Evolutionary conservation across 2,797 vertebrate species (phyloP), one percentile per base, ranked within the genome.

Genomic region (Salarias fasciatus): DNA sequence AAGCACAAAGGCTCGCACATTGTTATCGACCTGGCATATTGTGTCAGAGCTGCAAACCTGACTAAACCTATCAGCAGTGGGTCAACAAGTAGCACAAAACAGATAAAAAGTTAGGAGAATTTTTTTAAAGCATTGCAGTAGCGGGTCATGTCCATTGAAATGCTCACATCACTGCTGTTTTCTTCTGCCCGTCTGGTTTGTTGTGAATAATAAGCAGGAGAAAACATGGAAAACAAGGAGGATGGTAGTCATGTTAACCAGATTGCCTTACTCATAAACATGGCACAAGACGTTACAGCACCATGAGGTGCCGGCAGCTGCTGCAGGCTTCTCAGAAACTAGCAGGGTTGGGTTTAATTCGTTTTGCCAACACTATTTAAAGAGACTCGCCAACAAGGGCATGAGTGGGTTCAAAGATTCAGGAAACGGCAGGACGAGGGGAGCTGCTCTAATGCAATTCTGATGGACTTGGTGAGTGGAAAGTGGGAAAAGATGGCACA

Each of bases 231-330:
- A 69, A 81, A 68, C 64, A 60, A 60, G 52, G 28, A 11, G 33
- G 53, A 48, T 29, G 45, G 49, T 2, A 58, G 53, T 69, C 52
- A 48, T 64, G 69, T 41, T 35, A 59, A 52, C 51, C 61, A 70
- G 69, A 52, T 61, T 74, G 63, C n/a, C 63, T 76, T 66, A 67
- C 65, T 72, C 70, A 81, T 36, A 51, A 49, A 71, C 59, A 69
- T 64, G 70, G 53, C 63, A 71, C 61, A 72, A 60, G 48, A 66
- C 37, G 41, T 24, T 63, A 36, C 55, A 55, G 43, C 43, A 59
- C 58, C 67, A 79, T 42, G 59, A 70, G 69, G 59, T 68, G 64
- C 42, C 49, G 28, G 33, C 77, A 69, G 72, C 73, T 77, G 79
- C 54, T 46, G n/a, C 28, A 44, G 48, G 59, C 44, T 58, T 65